These are phyloP conservation scores for Enteromius fasciolatus DNA, from an alignment of 2,797 vertebrate genomes.

Conservation along the genomic window DNA sequence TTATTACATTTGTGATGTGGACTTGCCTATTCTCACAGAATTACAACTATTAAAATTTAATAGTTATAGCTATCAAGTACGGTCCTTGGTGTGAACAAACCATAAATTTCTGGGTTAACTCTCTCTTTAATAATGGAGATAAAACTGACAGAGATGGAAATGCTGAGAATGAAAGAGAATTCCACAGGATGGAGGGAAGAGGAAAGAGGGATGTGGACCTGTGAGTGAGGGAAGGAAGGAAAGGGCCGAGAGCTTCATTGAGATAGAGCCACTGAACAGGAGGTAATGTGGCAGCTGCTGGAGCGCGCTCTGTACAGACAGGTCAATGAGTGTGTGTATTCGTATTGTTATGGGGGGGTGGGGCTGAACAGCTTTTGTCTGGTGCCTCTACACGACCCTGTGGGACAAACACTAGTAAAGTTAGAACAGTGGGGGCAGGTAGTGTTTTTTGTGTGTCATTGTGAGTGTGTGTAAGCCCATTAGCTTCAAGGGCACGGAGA, in stretches of 20 bases:
- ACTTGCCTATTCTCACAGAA: neutral
- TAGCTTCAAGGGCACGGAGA: slow-evolving; percentile 36
- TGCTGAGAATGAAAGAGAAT: neutral
- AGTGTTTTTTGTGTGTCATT: slow-evolving; percentile 26
- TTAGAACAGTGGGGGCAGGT: slow-evolving; percentile 49
- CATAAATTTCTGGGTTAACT: neutral
- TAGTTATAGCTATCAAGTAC: neutral
- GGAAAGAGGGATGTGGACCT: slow-evolving; percentile 32
- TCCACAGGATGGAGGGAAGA: slow-evolving; percentile 31
- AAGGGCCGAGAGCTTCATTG: slow-evolving; percentile 53
- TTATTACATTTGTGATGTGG: neutral
- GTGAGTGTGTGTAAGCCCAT: slow-evolving; percentile 19
- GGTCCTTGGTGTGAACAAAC: neutral
- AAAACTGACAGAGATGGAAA: slow-evolving; percentile 13
- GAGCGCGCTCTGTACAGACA: slow-evolving; percentile 62
- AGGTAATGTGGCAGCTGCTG: slow-evolving; percentile 77
- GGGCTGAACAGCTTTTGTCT: slow-evolving; percentile 65
- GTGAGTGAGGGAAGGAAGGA: slow-evolving; percentile 49
- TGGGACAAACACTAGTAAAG: slow-evolving; percentile 65
- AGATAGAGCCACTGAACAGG: slow-evolving; percentile 64
- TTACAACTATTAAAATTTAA: neutral
- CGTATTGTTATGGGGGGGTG: slow-evolving; percentile 16
- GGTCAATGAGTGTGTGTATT: slow-evolving; percentile 61
- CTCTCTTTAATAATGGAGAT: slow-evolving; percentile 7
- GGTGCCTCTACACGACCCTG: slow-evolving; percentile 67